Conservation (phyloP, 2,888 invertebrate genomes). For the Nomada fabriciana region DNA sequence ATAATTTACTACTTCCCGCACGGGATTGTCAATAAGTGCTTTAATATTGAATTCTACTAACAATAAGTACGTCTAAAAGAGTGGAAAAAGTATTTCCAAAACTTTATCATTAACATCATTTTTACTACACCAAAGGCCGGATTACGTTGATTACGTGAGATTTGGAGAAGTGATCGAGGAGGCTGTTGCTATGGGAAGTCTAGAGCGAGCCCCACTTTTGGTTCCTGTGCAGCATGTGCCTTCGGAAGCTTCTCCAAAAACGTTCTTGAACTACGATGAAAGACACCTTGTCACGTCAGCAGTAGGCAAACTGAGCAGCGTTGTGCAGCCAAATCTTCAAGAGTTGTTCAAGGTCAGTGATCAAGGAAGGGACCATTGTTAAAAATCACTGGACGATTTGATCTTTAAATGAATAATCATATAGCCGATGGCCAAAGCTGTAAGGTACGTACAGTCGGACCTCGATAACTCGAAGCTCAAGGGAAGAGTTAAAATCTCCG, state of each 20-base stretch:
- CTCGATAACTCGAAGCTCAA: no score
- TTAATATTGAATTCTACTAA: no score
- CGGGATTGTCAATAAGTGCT: no score
- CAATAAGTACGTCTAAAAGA: no score
- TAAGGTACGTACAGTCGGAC: not conserved
- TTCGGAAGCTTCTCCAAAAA: constrained; percentile 87
- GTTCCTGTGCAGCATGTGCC: constrained; percentile 90
- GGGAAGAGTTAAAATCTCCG: no score
- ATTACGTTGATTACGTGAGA: constrained; percentile 86
- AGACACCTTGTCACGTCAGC: constrained; percentile 88
- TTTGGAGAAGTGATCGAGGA: constrained; percentile 90
- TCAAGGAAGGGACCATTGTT: not conserved
- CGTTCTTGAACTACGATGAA: constrained; percentile 91
- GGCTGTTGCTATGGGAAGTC: constrained; percentile 87
- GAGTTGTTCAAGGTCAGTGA: constrained; percentile 88
- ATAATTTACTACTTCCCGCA: no score
- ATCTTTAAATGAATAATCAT: not conserved
- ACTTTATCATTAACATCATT: not conserved
- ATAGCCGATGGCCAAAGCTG: not conserved
- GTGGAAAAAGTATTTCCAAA: not conserved
- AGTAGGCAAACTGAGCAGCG: constrained; percentile 88
- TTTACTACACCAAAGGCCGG: constrained; percentile 33
- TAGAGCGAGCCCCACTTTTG: constrained; percentile 89
- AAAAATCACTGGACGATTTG: not conserved
- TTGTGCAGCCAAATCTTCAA: constrained; percentile 89